These are phyloP conservation scores for Sinohyriopsis cumingii DNA, from an alignment of 2,888 invertebrate species.

Conservation along the genomic window DNA sequence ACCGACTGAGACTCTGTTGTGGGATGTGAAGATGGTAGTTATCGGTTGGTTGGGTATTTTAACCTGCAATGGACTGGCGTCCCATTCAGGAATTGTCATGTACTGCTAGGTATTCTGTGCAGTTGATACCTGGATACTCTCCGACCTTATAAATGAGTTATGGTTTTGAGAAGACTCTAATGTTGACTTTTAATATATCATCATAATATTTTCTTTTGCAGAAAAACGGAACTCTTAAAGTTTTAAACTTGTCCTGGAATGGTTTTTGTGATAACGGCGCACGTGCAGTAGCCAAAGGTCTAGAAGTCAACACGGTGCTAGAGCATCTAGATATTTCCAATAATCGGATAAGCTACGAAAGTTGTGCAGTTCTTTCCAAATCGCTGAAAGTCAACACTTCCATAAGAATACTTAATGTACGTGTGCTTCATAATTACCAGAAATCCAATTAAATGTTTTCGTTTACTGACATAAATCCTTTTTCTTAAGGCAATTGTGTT, in stretches of 20 bases:
- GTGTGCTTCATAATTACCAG: neutral
- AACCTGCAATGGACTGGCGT: no score
- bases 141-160: no score
- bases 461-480: no score
- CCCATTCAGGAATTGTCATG: no score
- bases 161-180: neutral
- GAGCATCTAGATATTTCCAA: slow-evolving; percentile 42
- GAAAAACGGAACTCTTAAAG: slow-evolving; percentile 43
- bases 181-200: neutral
- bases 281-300: slow-evolving; percentile 36
- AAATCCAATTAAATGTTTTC: no score
- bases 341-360: slow-evolving; percentile 51
- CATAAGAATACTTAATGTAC: slow-evolving; percentile 45
- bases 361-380: slow-evolving; percentile 39
- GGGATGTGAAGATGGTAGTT: no score
- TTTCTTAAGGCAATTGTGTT: no score
- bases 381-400: slow-evolving; percentile 45
- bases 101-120: no score
- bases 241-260: slow-evolving; percentile 54
- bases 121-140: no score
- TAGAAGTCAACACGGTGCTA: slow-evolving; percentile 43
- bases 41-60: no score
- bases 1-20: no score
- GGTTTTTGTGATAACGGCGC: slow-evolving; percentile 57
- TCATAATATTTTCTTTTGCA: slow-evolving; percentile 9